These are phyloP conservation scores for Copidosoma floridanum DNA, from an alignment of 1,140 invertebrate genomes.

Conservation along the genomic window DNA sequence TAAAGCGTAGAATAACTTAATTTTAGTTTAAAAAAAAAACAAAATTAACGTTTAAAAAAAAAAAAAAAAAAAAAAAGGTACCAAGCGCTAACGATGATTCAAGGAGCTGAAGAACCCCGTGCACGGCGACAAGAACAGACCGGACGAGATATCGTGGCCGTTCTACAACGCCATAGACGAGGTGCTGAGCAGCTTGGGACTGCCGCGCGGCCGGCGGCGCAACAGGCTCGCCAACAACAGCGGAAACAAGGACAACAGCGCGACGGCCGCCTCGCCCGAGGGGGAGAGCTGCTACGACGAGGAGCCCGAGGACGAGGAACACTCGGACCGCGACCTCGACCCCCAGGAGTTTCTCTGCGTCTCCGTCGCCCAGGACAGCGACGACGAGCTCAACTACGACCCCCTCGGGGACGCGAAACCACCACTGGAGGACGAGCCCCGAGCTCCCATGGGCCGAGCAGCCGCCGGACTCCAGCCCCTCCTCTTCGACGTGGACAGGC, in stretches of 20 bases:
- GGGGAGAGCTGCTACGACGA: background rate
- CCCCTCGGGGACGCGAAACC: background rate
- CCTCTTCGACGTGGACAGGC: background rate
- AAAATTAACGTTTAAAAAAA: too few relatives aligned
- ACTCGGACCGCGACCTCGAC: slow-evolving; percentile 34
- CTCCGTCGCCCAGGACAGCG: slow-evolving; percentile 36
- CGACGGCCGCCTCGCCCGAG: background rate
- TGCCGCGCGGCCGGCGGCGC: background rate
- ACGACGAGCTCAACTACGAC: background rate
- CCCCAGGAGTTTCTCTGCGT: slow-evolving; percentile 43
- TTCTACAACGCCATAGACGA: slow-evolving; percentile 47
- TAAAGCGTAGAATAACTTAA: too few relatives aligned
- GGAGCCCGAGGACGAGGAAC: slow-evolving; percentile 7
- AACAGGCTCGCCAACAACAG: background rate
- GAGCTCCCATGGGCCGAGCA: background rate
- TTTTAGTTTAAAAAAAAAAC: too few relatives aligned
- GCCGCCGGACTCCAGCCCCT: background rate
- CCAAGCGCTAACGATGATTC: too few relatives aligned
- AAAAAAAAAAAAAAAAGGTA: too few relatives aligned
- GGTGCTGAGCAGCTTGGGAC: slow-evolving; percentile 30
- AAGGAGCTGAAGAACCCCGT: slow-evolving; percentile 45
- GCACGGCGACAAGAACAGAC: slow-evolving; percentile 45
- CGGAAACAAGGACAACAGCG: too few relatives aligned
- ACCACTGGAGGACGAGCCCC: background rate
- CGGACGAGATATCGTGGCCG: slow-evolving; percentile 46